These are phyloP conservation scores for Pseudorhombus dupliciocellatus DNA, from an alignment of 2,113 vertebrate species.

Conservation along the genomic window DNA sequence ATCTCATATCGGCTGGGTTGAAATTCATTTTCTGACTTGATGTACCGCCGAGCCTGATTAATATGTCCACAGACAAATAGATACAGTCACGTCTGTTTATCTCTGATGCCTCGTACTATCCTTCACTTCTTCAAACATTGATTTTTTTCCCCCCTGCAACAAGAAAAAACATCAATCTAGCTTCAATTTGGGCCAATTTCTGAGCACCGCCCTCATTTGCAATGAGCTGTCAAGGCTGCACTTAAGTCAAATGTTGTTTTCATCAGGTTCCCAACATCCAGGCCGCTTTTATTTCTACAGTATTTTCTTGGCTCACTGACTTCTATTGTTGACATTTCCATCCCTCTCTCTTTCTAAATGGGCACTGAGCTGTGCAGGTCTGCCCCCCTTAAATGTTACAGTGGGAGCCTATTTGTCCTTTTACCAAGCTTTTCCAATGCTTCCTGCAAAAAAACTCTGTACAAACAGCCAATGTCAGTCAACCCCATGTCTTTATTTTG, in stretches of 20 bases:
- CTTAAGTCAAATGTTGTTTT: constrained; percentile 45
- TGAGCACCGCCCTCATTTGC: constrained; percentile 57
- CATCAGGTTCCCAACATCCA: constrained; percentile 35
- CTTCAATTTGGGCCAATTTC: constrained; percentile 61
- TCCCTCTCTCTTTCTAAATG: constrained; percentile 34
- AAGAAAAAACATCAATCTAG: constrained; percentile 60
- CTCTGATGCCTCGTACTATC: constrained; percentile 38
- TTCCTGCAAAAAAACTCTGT: neutral
- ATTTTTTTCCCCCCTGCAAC: constrained; percentile 45
- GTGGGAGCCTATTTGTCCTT: constrained; percentile 42
- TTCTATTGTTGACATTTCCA: constrained; percentile 59
- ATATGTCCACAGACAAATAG: constrained; percentile 64
- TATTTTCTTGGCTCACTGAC: constrained; percentile 45
- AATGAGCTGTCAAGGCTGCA: constrained; percentile 40
- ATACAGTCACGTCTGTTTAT: constrained; percentile 64
- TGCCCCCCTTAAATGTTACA: constrained; percentile 57
- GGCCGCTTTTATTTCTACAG: constrained; percentile 38
- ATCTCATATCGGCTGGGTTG: constrained; percentile 38
- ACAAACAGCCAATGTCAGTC: neutral
- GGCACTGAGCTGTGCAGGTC: constrained; percentile 33
- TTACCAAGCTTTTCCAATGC: neutral
- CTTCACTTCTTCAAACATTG: constrained; percentile 57
- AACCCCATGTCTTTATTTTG: no score
- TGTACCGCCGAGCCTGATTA: constrained; percentile 47
- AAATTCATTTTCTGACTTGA: constrained; percentile 61